Evolutionary conservation across 2,797 vertebrate species (phyloP).

Genomic region (Pogoniulus pusillus): DNA sequence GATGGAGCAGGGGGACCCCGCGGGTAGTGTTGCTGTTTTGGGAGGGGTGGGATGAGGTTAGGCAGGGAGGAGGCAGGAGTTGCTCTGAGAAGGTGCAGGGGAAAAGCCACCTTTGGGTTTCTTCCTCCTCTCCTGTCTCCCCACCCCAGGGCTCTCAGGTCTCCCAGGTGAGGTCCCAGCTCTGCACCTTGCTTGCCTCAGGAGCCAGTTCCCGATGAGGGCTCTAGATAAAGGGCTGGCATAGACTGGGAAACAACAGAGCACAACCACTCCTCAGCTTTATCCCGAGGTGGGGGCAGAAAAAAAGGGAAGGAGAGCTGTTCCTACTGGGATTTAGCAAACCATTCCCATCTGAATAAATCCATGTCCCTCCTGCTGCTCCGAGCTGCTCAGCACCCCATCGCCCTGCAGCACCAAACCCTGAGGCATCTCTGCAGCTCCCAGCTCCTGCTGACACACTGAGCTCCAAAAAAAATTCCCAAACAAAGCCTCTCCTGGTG

Average conservation of each 20-base stretch:
- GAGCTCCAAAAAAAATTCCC: neutral
- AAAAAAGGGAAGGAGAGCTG: neutral
- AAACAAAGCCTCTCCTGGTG: conserved; percentile 4
- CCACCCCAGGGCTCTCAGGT: neutral
- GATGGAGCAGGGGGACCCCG: neutral
- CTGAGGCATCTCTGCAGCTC: neutral
- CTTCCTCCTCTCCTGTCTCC: neutral
- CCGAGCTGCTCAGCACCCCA: neutral
- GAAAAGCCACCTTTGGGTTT: fast-evolving
- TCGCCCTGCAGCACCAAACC: neutral
- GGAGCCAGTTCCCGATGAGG: neutral
- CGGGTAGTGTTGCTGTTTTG: fast-evolving
- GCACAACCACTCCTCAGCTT: fast-evolving
- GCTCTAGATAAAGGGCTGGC: neutral
- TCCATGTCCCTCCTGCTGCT: neutral
- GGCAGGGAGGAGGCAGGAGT: neutral
- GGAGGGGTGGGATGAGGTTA: fast-evolving
- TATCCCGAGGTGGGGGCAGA: neutral
- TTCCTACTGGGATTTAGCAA: neutral
- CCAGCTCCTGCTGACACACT: neutral
- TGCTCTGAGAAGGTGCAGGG: neutral
- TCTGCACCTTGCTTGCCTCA: fast-evolving
- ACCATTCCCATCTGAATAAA: neutral
- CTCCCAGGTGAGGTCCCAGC: neutral
- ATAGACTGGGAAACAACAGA: fast-evolving